Evolutionary conservation across 1,140 invertebrate species (phyloP).

Genomic region (Ceratosolen solmsi): DNA sequence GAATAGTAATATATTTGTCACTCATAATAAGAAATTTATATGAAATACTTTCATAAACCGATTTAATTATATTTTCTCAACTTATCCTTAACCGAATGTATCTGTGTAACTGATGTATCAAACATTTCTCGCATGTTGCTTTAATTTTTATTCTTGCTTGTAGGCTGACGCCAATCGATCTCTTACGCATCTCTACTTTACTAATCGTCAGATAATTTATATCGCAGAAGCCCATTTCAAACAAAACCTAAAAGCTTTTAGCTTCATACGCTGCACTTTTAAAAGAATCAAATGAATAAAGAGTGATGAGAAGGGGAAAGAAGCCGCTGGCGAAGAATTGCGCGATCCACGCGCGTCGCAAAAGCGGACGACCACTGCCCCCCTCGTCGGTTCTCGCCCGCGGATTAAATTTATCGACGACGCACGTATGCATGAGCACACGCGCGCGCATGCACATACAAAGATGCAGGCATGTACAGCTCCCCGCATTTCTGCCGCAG

Average conservation of each 20-base stretch:
- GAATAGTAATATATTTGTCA: background rate
- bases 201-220: background rate
- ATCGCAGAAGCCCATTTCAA: background rate
- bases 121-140: too few species aligned
- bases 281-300: background rate
- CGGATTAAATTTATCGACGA: slow-evolving; percentile 42
- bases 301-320: background rate
- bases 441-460: background rate
- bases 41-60: background rate
- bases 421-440: background rate
- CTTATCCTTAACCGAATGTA: background rate
- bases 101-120: background rate
- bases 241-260: background rate
- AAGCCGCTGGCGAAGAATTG: background rate
- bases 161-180: background rate
- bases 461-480: background rate
- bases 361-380: background rate
- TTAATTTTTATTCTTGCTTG: background rate
- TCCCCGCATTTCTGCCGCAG: background rate
- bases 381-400: background rate
- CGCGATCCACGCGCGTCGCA: slow-evolving; percentile 17
- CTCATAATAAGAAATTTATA: background rate
- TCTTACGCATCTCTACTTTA: background rate
- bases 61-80: background rate
- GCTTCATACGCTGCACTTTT: background rate